Evolutionary conservation across 2,797 vertebrate species (phyloP).

Genomic region (Sylvia borin): DNA sequence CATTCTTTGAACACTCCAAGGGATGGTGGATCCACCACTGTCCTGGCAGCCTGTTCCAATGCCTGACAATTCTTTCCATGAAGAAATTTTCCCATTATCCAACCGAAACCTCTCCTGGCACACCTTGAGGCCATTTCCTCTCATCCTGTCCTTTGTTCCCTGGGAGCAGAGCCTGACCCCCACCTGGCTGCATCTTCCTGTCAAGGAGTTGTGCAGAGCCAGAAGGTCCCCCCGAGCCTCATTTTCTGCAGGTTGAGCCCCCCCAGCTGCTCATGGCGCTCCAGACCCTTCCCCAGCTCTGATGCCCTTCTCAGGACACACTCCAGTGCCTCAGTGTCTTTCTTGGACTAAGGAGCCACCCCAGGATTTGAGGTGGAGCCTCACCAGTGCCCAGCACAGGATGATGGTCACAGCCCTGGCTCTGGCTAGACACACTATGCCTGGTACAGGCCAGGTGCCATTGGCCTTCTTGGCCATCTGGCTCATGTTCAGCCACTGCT

Average conservation of each 20-base stretch:
- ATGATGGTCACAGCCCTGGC: neutral
- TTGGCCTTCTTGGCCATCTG: neutral
- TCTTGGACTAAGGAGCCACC: neutral
- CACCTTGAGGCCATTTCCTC: neutral
- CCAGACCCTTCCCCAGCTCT: neutral
- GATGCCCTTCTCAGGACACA: neutral
- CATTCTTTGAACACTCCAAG: neutral
- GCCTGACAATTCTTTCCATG: neutral
- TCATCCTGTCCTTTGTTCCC: neutral
- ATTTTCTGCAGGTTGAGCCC: neutral
- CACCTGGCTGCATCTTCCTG: neutral
- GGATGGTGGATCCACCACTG: neutral
- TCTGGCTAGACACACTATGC: neutral
- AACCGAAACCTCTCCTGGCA: neutral
- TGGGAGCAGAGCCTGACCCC: accelerated
- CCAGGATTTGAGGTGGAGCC: neutral
- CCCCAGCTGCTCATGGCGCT: neutral
- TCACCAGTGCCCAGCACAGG: neutral
- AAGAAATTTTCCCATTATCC: neutral
- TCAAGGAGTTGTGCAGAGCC: neutral
- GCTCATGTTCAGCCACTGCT: neutral
- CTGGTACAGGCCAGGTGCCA: neutral
- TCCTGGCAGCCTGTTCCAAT: neutral
- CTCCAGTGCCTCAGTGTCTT: neutral
- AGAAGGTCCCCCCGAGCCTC: neutral